Evolutionary conservation across 2,797 vertebrate genomes (phyloP).

Genomic region (Cottoperca gobio): DNA sequence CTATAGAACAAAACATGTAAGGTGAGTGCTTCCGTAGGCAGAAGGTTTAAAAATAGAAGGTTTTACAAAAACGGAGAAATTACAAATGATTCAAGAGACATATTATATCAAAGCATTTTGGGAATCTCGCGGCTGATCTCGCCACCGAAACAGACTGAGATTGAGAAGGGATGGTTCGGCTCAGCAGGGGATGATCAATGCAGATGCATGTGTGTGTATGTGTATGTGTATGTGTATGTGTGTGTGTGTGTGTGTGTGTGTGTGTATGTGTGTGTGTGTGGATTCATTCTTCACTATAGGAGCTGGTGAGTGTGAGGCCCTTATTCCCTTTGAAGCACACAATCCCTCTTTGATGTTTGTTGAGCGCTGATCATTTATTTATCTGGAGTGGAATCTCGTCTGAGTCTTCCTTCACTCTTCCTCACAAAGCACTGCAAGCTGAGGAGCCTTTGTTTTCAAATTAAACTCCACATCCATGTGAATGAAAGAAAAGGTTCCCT

Average conservation of each 20-base stretch:
- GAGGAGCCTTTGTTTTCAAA: slow-evolving; percentile 47
- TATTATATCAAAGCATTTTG: slow-evolving; percentile 39
- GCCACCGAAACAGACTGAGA: slow-evolving; percentile 26
- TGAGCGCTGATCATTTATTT: slow-evolving; percentile 85
- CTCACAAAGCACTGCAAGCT: slow-evolving; percentile 30
- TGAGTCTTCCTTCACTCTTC: slow-evolving; percentile 63
- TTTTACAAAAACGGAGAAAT: slow-evolving; percentile 5
- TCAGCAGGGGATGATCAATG: slow-evolving; percentile 58
- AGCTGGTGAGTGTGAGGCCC: slow-evolving; percentile 58
- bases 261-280: slow-evolving; percentile 2
- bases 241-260: background rate
- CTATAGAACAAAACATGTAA: background rate
- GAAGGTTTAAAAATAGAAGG: slow-evolving; percentile 7
- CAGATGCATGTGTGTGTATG: slow-evolving; percentile 25
- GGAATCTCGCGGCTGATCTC: slow-evolving; percentile 34
- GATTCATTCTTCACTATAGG: slow-evolving; percentile 60
- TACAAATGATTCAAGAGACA: slow-evolving; percentile 5
- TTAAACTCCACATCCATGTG: slow-evolving; percentile 32
- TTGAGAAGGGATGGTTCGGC: slow-evolving; percentile 24
- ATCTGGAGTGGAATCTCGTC: slow-evolving; percentile 66
- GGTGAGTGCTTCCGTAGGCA: background rate
- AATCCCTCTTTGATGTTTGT: slow-evolving; percentile 84
- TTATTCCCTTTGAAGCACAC: slow-evolving; percentile 82
- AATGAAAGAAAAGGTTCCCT: slow-evolving; percentile 16
- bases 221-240: slow-evolving; percentile 23